Conservation (phyloP, 2,113 vertebrate genomes). For the Azemiops feae region DNA sequence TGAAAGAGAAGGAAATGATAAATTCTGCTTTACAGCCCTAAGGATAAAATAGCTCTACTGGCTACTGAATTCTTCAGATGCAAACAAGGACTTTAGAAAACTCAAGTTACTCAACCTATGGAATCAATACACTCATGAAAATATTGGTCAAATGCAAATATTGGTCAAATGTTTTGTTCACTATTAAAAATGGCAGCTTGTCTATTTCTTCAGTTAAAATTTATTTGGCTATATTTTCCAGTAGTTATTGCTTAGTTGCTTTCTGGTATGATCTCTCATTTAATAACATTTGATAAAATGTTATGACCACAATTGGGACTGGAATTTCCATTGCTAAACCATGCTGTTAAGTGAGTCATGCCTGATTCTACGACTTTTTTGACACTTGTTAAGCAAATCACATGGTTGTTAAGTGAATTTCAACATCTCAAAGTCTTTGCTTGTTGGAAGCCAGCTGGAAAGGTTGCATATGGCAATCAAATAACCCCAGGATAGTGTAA, state of each 20-base stretch:
- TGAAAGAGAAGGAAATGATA: slow-evolving; percentile 39
- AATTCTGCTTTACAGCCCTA: not conserved
- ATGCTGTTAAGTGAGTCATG: not conserved
- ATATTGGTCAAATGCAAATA: not conserved
- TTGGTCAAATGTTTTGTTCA: not conserved
- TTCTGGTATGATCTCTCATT: not conserved
- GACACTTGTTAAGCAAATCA: not conserved
- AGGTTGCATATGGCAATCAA: not conserved
- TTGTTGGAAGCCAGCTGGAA: not conserved
- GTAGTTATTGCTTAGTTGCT: not conserved
- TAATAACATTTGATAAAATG: not conserved
- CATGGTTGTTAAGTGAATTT: not conserved
- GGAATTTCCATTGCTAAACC: not conserved
- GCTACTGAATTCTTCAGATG: not conserved
- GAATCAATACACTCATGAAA: not conserved
- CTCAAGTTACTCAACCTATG: not conserved
- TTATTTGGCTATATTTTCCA: not conserved
- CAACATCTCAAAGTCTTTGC: not conserved
- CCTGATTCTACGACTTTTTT: not conserved
- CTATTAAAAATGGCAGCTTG: not conserved
- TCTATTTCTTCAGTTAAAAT: not conserved
- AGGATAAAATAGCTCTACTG: not conserved
- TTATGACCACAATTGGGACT: not conserved
- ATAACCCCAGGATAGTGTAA: not conserved
- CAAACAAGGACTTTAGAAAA: not conserved